phyloP scores from a whole-genome alignment of 2,797 vertebrate genomes.

The Valencia hispanica region DNA sequence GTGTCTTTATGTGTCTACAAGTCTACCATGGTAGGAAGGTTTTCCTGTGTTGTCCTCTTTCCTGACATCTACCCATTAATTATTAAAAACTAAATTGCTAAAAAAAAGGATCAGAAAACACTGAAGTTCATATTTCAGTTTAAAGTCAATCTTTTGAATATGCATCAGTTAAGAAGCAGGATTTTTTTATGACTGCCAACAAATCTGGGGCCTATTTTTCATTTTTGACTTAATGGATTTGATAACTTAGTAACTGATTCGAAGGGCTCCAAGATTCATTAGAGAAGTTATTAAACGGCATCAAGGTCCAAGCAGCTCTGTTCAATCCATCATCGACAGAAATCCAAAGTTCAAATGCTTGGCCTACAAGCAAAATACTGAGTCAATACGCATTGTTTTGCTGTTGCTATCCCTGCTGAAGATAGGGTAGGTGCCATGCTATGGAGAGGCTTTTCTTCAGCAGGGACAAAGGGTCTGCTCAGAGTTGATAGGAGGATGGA shows the following conservation, averaged over 20 bases:
- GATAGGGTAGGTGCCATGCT: too few relatives aligned
- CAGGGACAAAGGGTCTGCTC: too few relatives aligned
- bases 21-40: neutral
- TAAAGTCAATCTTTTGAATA: neutral
- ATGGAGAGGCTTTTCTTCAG: too few relatives aligned
- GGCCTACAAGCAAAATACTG: too few relatives aligned
- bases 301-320: too few relatives aligned
- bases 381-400: too few relatives aligned
- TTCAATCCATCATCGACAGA: too few relatives aligned
- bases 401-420: too few relatives aligned
- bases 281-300: neutral
- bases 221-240: neutral
- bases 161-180: neutral
- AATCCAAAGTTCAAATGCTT: too few relatives aligned
- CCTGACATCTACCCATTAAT: neutral
- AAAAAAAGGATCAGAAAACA: neutral
- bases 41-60: conserved; percentile 1
- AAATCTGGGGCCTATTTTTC: neutral
- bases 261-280: neutral
- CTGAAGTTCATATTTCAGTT: neutral
- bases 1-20: neutral
- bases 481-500: too few relatives aligned
- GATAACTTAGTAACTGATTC: neutral
- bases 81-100: neutral
- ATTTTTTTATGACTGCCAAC: neutral